Evolutionary conservation across 2,888 invertebrate genomes (phyloP).

Genomic region (Paralinhomoeus sp.): DNA sequence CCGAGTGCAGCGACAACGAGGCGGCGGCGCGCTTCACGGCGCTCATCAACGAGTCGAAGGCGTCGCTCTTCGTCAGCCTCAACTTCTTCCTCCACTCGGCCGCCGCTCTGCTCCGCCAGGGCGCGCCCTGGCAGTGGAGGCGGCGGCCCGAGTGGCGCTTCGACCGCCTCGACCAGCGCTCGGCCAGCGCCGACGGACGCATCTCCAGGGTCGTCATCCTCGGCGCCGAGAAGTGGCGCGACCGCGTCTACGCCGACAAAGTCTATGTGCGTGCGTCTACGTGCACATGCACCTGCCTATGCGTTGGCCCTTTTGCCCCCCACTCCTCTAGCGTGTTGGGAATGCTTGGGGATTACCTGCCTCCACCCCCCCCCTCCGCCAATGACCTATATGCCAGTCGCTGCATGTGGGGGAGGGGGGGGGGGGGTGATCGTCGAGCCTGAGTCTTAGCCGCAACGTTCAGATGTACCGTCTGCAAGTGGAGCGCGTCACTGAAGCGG

Average conservation of each 20-base stretch:
- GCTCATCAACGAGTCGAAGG: conserved; percentile 73
- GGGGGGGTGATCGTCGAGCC: no score
- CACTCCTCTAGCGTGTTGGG: no score
- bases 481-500: conserved; percentile 30
- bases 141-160: no score
- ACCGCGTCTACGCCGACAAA: conserved; percentile 88
- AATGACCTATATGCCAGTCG: no score
- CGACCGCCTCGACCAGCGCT: no score
- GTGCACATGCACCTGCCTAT: no score
- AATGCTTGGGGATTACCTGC: no score
- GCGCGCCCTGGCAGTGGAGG: no score
- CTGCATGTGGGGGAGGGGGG: no score
- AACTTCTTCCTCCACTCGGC: conserved; percentile 95
- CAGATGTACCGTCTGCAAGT: conserved; percentile 19
- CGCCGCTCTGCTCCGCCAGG: conserved; percentile 43
- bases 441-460: no score
- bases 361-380: no score
- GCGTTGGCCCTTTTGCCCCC: no score
- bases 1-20: conserved; percentile 70
- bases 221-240: conserved; percentile 76
- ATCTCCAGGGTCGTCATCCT: conserved; percentile 59
- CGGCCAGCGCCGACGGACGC: conserved; percentile 46
- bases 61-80: conserved; percentile 46
- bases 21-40: conserved; percentile 43
- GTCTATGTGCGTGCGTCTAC: conserved; percentile 48